Base-by-base conservation (phyloP, 2,888 invertebrate species). In the Caenorhabditis virilis region DNA sequence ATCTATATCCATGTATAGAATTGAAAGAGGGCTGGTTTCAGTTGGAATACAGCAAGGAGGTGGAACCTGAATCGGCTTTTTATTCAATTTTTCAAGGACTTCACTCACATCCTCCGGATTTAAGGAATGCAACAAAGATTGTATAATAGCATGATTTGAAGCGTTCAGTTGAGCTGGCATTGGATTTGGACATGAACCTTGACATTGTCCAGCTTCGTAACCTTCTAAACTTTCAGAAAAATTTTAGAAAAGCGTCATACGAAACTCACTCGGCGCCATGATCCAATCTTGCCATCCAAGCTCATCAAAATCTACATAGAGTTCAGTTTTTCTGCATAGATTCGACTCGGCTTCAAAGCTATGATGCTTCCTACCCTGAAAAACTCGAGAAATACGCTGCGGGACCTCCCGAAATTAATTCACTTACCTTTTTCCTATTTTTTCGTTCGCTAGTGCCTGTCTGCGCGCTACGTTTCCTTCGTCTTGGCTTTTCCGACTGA, bases 201-300 rank as follows among this genome's bases (percentile, higher is more conserved):
- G 89, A 86, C 97, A 98, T 86, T 91, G 95, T 86, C 89, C 95
- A 11, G 97, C 97, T 84, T 95, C 91, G 87, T 82, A 82, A 39
- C 77, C 76, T 42, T 66, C 81, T 81, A 68, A 48, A 80, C 70
- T 35, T 11, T 35, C 22, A 43, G 13, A 11, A 4, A 15, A 26
- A 43, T 6, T 35, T 6, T 16, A 23, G 15, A 1, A 43, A 13
- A 7, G 39, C 7, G 13, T 6, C 2, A 1, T 2, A 30, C 9
- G 27, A 16, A 30, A 66, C 73, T 45, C 43, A 82, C 81, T 67
- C 25, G 82, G 82, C 18, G 82, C 78, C 51, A 82, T 58, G 23
- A 82, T 82, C 97, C 97, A 98, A 86, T 95, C 93, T 84, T 91
- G 91, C 97, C 97, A 98, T 51, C 95, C 95, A 30, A 98, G 93